These are phyloP conservation scores for Gavialis gangeticus DNA, from an alignment of 2,113 vertebrate genomes.

Conservation along the genomic window DNA sequence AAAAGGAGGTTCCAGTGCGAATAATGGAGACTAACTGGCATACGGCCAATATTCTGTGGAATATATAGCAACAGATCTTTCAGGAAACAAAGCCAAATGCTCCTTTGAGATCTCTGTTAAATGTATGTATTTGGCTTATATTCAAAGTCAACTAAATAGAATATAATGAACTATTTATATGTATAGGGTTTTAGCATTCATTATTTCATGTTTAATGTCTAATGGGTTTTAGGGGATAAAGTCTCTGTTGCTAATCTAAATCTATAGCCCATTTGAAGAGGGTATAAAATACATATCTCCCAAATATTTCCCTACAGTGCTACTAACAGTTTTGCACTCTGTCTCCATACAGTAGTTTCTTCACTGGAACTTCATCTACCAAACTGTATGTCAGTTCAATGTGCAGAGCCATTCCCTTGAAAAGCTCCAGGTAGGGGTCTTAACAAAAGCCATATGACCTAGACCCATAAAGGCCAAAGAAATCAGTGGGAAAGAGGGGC, in stretches of 20 bases:
- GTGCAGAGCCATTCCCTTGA: not conserved
- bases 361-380: not conserved
- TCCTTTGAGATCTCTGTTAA: not conserved
- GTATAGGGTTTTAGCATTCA: not conserved
- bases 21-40: not conserved
- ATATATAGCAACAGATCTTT: not conserved
- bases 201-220: not conserved
- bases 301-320: not conserved
- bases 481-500: too few relatives aligned
- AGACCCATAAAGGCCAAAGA: not conserved
- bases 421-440: not conserved
- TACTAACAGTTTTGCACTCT: not conserved
- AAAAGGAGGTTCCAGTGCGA: not conserved
- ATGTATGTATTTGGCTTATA: not conserved
- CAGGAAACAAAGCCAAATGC: not conserved
- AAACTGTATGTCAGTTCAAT: not conserved
- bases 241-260: not conserved
- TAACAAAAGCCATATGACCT: not conserved
- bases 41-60: not conserved
- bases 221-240: not conserved
- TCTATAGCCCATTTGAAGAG: not conserved
- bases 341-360: not conserved
- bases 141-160: not conserved
- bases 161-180: not conserved
- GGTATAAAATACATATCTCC: not conserved